Percentiles rank a stretch among this genome's conserved stretches.
Conservation (phyloP, 1,140 invertebrate species). For the Monochamus saltuarius region DNA sequence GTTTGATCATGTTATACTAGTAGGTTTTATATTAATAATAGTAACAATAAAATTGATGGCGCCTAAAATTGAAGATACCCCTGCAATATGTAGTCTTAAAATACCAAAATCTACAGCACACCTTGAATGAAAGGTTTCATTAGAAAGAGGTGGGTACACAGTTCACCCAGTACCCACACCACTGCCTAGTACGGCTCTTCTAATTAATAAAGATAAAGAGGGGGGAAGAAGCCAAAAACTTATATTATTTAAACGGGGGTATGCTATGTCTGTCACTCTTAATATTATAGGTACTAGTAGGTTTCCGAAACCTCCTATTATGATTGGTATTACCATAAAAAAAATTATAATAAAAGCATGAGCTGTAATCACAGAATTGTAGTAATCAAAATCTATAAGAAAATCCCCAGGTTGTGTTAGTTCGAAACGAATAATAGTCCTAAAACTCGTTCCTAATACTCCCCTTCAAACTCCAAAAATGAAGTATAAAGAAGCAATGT, state of each 20-base stretch:
- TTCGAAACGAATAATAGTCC: slow-evolving; percentile 68
- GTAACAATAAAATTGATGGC: no score
- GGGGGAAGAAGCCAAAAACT: no score
- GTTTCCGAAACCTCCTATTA: slow-evolving; percentile 79
- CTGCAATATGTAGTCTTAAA: no score
- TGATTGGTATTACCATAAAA: slow-evolving; percentile 75
- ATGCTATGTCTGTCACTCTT: slow-evolving; percentile 71
- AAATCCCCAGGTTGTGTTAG: slow-evolving; percentile 60
- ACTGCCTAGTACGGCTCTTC: no score
- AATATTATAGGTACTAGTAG: slow-evolving; percentile 73
- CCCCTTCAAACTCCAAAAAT: slow-evolving; percentile 67
- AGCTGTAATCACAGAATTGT: slow-evolving; percentile 69
- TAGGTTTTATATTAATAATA: no score
- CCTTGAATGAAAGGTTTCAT: no score
- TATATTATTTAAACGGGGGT: slow-evolving; percentile 76
- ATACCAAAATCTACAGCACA: no score
- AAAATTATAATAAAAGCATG: slow-evolving; percentile 80
- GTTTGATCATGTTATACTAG: no score
- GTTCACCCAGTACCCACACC: no score
- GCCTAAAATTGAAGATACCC: no score
- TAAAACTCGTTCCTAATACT: slow-evolving; percentile 64
- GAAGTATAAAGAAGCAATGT: slow-evolving; percentile 76
- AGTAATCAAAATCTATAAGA: slow-evolving; percentile 68
- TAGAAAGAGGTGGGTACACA: no score
- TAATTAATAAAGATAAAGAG: no score